phyloP scores from a whole-genome alignment of 2,888 invertebrate genomes.

The Mimachlamys varia region DNA sequence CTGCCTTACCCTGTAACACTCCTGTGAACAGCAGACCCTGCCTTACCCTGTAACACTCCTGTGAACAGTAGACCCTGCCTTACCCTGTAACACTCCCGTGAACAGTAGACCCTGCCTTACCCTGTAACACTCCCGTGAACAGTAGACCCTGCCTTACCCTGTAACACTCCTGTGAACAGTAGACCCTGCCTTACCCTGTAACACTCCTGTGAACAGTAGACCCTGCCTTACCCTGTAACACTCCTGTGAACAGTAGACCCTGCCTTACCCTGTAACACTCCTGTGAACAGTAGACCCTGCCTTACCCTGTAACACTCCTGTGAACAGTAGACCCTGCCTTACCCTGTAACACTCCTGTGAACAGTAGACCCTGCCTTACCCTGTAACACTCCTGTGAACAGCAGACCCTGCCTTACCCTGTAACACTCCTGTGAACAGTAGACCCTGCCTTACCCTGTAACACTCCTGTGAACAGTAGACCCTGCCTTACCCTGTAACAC shows the following conservation, averaged over 20 bases:
- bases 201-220: neutral
- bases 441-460: neutral
- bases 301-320: neutral
- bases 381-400: neutral
- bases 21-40: neutral
- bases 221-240: neutral
- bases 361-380: neutral
- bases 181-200: neutral
- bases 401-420: neutral
- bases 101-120: neutral
- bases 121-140: neutral
- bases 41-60: neutral
- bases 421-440: neutral
- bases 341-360: neutral
- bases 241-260: neutral
- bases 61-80: neutral
- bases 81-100: neutral
- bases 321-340: neutral
- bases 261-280: neutral
- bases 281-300: neutral
- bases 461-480: neutral
- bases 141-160: neutral
- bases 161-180: neutral
- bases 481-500: neutral
- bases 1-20: neutral